Percentiles rank a stretch among this genome's conserved stretches.
Conservation (phyloP, 53 echinoderm and acorn worm species). For the Patiria pectinifera region DNA sequence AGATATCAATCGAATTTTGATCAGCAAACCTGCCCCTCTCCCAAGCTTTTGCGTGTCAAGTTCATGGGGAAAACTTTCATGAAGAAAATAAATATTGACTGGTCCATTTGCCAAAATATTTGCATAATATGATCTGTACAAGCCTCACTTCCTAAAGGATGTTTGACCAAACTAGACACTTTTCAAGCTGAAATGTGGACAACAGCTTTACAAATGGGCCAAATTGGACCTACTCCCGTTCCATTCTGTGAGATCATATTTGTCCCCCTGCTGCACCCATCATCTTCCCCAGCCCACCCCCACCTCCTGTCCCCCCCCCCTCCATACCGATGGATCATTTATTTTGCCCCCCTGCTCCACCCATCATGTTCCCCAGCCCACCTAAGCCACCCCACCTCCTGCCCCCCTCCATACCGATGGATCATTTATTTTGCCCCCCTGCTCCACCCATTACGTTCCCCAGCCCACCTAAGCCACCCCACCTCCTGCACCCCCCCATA, state of each 20-base stretch:
- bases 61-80: no score
- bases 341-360: constrained; percentile 55
- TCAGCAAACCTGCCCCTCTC: no score
- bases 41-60: no score
- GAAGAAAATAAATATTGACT: no score
- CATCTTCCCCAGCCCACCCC: constrained; percentile 35
- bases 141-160: no score
- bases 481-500: background rate
- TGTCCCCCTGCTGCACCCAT: constrained; percentile 65
- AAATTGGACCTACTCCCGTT: background rate
- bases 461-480: constrained; percentile 1
- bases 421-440: constrained; percentile 40
- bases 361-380: constrained; percentile 65
- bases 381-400: background rate
- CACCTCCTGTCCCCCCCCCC: background rate
- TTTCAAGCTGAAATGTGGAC: no score
- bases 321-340: background rate
- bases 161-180: no score
- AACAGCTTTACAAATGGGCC: no score
- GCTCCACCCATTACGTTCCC: constrained; percentile 69
- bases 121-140: no score
- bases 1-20: no score
- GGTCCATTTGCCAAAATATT: no score
- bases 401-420: background rate
- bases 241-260: constrained; percentile 5